These are phyloP conservation scores for Pelvicachromis taeniatus DNA, from an alignment of 2,113 vertebrate genomes.

Conservation along the genomic window DNA sequence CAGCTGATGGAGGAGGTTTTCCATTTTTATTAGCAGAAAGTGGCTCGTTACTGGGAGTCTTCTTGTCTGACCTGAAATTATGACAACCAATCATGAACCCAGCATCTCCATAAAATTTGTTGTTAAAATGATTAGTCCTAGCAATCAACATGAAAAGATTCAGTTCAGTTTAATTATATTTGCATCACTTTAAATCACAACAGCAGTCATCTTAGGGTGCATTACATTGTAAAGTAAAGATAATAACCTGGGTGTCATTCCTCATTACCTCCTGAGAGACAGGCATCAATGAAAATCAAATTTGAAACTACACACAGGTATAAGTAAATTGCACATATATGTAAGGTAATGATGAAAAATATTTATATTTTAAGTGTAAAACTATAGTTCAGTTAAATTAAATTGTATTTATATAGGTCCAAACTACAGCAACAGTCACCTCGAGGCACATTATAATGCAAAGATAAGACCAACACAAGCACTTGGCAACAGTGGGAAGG, in stretches of 20 bases:
- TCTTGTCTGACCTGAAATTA: slow-evolving; percentile 54
- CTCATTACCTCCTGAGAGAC: neutral
- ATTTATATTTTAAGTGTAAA: neutral
- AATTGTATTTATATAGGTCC: neutral
- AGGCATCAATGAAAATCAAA: neutral
- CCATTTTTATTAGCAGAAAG: slow-evolving; percentile 34
- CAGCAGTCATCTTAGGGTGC: neutral
- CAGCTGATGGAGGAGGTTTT: slow-evolving; percentile 24
- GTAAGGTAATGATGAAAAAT: too few relatives aligned
- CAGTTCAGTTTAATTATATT: neutral
- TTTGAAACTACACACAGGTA: neutral
- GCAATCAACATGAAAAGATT: neutral
- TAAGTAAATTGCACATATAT: too few relatives aligned
- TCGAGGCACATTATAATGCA: neutral
- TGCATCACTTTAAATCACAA: neutral
- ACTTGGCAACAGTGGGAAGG: too few relatives aligned
- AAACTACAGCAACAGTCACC: neutral
- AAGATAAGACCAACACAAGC: neutral
- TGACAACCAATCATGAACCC: neutral
- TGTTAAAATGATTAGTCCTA: neutral
- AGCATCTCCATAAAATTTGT: neutral
- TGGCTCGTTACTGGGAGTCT: neutral
- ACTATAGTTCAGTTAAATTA: neutral
- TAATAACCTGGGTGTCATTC: neutral
- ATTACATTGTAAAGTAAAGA: neutral